These are phyloP conservation scores for Mystacides longicornis DNA, from an alignment of 2,888 invertebrate species.

Conservation along the genomic window DNA sequence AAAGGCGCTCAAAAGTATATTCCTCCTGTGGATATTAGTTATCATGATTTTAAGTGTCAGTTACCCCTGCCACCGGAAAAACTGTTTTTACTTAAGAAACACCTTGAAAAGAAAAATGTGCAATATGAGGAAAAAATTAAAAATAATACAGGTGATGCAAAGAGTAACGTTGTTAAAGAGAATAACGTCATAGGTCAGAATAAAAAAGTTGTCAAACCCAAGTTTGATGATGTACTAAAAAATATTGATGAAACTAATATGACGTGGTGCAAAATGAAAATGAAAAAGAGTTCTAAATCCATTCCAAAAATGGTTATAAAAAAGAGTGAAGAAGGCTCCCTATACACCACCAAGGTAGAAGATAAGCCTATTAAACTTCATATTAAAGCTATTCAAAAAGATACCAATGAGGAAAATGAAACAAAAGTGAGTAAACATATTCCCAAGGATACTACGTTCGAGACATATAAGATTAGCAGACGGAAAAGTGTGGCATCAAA, in stretches of 20 bases:
- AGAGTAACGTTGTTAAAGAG: background rate
- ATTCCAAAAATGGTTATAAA: slow-evolving; percentile 48
- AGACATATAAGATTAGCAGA: no score
- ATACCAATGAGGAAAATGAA: background rate
- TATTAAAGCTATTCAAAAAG: background rate
- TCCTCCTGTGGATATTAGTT: slow-evolving; percentile 41
- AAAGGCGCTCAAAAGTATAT: slow-evolving; percentile 49
- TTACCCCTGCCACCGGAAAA: slow-evolving; percentile 42
- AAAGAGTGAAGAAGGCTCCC: slow-evolving; percentile 43
- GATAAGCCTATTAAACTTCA: background rate
- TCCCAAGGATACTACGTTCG: no score
- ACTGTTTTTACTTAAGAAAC: slow-evolving; percentile 32
- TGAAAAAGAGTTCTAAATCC: slow-evolving; percentile 9
- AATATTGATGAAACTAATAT: slow-evolving; percentile 37
- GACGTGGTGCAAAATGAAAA: slow-evolving; percentile 12
- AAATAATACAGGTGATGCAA: slow-evolving; percentile 25
- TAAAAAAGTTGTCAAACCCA: slow-evolving; percentile 44
- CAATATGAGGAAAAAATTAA: slow-evolving; percentile 8
- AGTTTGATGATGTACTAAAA: slow-evolving; percentile 48
- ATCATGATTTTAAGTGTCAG: slow-evolving; percentile 42
- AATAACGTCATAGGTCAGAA: slow-evolving; percentile 8
- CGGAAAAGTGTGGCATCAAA: no score
- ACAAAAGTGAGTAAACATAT: no score
- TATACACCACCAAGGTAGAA: slow-evolving; percentile 39
- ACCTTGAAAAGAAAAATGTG: background rate